These are phyloP conservation scores for Lampris incognitus DNA, from an alignment of 2,113 vertebrate genomes.

Conservation along the genomic window DNA sequence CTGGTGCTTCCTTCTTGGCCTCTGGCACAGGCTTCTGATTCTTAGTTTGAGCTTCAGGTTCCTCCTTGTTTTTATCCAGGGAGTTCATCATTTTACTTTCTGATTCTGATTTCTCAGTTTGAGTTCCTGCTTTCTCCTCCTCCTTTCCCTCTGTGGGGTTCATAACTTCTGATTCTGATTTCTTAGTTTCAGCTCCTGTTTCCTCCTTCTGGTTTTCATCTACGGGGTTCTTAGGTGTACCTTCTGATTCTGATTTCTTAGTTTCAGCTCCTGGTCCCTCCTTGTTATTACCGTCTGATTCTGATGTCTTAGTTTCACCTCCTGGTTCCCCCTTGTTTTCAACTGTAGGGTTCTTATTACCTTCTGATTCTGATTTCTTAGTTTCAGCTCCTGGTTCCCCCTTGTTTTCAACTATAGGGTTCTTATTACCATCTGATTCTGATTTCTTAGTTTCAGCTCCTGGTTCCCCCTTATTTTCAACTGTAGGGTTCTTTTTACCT, in stretches of 20 bases:
- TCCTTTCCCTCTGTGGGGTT: no score
- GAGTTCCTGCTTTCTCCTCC: no score
- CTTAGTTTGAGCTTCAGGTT: no score
- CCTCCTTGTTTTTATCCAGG: no score
- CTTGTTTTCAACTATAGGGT: neutral
- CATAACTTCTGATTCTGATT: no score
- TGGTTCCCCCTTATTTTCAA: no score
- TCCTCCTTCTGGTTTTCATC: neutral
- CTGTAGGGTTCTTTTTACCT: neutral
- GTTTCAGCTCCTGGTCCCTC: neutral
- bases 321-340: neutral
- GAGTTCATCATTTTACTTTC: neutral
- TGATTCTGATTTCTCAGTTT: no score
- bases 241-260: neutral
- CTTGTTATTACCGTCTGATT: no score
- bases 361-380: no score
- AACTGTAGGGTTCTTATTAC: no score
- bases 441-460: neutral
- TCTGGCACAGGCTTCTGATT: no score
- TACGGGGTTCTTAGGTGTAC: neutral
- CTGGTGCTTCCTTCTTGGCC: neutral
- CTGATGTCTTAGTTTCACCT: neutral
- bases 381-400: neutral
- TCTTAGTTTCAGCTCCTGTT: rapidly evolving
- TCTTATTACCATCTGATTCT: neutral